These are phyloP conservation scores for Xestia c-nigrum DNA, from an alignment of 2,888 invertebrate genomes.

Conservation along the genomic window DNA sequence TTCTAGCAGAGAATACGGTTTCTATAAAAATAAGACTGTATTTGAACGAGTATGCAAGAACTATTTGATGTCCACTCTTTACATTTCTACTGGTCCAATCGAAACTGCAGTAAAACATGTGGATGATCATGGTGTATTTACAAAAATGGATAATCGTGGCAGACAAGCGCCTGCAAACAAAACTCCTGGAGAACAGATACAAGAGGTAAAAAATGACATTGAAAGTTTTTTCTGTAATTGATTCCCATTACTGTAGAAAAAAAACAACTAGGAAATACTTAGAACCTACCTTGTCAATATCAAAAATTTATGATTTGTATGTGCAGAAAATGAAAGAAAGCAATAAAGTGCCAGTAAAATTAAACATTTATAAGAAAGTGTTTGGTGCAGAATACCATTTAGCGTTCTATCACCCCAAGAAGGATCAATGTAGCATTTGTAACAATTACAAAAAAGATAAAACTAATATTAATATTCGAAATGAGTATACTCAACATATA, in stretches of 20 bases:
- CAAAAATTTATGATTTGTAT: constrained; percentile 42
- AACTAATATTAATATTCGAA: constrained; percentile 13
- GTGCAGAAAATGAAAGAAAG: constrained; percentile 28
- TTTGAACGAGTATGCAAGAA: constrained; percentile 5
- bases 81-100: constrained; percentile 34
- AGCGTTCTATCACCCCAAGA: constrained; percentile 33
- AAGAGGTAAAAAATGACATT: constrained; percentile 40
- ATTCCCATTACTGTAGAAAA: constrained; percentile 44
- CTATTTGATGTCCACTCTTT: constrained; percentile 32
- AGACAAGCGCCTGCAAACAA: constrained; percentile 27
- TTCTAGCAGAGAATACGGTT: constrained; percentile 20
- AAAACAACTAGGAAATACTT: constrained; percentile 30
- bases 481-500: no score
- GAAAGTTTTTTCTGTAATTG: constrained; percentile 36
- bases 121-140: constrained; percentile 30
- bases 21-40: constrained; percentile 25
- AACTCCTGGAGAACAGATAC: constrained; percentile 34
- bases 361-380: constrained; percentile 32
- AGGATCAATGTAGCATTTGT: constrained; percentile 27
- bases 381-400: constrained; percentile 41
- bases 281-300: constrained; percentile 36
- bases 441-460: constrained; percentile 27
- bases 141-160: constrained; percentile 30
- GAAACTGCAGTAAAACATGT: constrained; percentile 39
- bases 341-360: constrained; percentile 27